Percentiles rank a stretch among this genome's conserved stretches.
These are phyloP conservation scores for Chaitophorus viminalis DNA, from an alignment of 2,888 invertebrate species.

Conservation along the genomic window DNA sequence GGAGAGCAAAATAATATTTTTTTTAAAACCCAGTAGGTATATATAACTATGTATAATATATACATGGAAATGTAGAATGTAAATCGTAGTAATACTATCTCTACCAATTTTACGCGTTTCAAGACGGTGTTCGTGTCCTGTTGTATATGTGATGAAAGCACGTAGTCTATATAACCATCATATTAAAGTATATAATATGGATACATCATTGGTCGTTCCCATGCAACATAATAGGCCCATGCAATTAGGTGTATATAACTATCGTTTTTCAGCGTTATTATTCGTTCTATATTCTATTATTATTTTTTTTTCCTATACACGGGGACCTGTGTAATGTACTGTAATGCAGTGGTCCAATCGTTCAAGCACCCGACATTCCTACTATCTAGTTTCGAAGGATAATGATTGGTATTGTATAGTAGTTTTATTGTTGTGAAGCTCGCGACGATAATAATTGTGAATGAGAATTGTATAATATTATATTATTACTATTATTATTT, in stretches of 20 bases:
- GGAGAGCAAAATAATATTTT: not conserved
- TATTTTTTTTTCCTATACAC: not conserved
- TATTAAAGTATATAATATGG: too few relatives aligned
- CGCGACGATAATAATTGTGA: not conserved
- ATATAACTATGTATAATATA: too few relatives aligned
- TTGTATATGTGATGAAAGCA: not conserved
- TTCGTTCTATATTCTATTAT: conserved; percentile 3
- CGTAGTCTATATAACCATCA: not conserved
- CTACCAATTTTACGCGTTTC: not conserved
- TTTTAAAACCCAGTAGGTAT: too few relatives aligned
- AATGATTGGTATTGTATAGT: conserved; percentile 10
- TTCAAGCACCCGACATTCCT: not conserved
- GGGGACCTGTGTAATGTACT: not conserved
- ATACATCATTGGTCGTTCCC: not conserved
- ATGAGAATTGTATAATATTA: not conserved
- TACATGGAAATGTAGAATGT: too few relatives aligned
- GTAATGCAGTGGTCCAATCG: not conserved
- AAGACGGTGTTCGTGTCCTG: not conserved
- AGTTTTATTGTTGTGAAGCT: conserved; percentile 2
- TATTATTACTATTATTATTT: not conserved
- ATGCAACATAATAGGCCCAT: not conserved
- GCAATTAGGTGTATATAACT: not conserved
- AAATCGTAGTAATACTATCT: not conserved
- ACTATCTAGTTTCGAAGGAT: not conserved
- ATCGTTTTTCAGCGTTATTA: not conserved